Conservation (phyloP, 2,888 invertebrate genomes). For the Tyria jacobaeae region DNA sequence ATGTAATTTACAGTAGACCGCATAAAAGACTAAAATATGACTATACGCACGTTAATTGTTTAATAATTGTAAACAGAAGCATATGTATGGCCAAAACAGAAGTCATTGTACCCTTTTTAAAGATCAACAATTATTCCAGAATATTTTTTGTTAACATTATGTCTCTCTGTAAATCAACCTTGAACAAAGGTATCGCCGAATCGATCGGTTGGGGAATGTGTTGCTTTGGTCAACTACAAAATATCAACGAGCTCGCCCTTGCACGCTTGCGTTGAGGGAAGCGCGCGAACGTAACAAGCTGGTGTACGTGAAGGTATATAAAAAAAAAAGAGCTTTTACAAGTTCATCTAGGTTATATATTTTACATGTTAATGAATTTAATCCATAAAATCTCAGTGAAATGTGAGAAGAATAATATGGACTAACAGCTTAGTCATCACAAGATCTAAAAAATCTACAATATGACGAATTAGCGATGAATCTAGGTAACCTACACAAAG, state of each 20-base stretch:
- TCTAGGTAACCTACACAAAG: conserved; percentile 2
- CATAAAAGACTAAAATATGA: too few relatives aligned
- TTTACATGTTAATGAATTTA: too few relatives aligned
- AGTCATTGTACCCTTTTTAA: not conserved
- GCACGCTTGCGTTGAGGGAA: not conserved
- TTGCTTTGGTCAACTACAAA: not conserved
- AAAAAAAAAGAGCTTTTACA: too few relatives aligned
- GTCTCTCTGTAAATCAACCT: not conserved
- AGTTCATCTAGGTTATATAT: too few relatives aligned
- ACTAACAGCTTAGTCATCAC: not conserved
- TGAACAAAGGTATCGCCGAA: not conserved
- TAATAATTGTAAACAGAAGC: not conserved
- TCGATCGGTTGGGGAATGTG: not conserved
- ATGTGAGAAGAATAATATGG: not conserved
- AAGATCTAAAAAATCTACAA: not conserved
- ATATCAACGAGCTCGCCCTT: not conserved
- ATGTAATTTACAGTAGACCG: too few relatives aligned
- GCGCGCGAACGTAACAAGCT: too few relatives aligned
- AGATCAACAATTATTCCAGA: not conserved
- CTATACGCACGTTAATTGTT: not conserved
- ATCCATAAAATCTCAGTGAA: too few relatives aligned
- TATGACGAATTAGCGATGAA: not conserved
- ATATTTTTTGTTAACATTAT: not conserved
- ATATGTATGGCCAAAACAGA: not conserved
- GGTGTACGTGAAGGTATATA: too few relatives aligned